These are phyloP conservation scores for Eledone cirrhosa DNA, from an alignment of 2,888 invertebrate species.

Conservation along the genomic window DNA sequence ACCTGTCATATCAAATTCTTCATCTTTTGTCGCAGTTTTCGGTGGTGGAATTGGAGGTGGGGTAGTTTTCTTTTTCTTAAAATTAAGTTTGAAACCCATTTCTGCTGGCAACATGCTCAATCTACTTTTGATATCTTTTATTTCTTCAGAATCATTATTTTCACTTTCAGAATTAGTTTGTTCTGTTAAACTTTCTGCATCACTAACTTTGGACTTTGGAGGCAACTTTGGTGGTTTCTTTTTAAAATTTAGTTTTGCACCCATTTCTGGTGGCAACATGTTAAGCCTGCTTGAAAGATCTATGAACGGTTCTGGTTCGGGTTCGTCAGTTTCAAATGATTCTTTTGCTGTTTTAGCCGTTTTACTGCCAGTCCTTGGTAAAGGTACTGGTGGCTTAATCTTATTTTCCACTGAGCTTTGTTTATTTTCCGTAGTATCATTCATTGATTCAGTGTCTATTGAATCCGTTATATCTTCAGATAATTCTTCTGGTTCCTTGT, in stretches of 20 bases:
- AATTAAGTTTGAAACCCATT: not conserved
- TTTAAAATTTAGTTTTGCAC: slow-evolving; percentile 13
- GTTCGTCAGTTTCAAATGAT: too few species aligned
- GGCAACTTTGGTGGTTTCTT: not conserved
- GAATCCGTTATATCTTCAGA: too few species aligned
- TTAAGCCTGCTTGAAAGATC: slow-evolving; percentile 10
- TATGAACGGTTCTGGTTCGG: not conserved
- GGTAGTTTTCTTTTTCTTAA: not conserved
- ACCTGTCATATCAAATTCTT: not conserved
- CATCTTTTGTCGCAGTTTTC: not conserved
- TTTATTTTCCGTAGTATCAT: too few species aligned
- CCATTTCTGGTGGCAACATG: slow-evolving; percentile 3
- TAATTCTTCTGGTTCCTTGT: too few species aligned
- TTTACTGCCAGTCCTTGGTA: too few species aligned
- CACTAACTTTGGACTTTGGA: not conserved
- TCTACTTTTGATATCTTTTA: not conserved
- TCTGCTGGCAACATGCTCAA: not conserved
- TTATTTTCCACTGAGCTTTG: too few species aligned
- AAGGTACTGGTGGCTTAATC: too few species aligned
- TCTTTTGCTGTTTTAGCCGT: too few species aligned
- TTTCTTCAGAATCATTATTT: not conserved
- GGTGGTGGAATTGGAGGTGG: not conserved
- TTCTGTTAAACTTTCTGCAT: not conserved
- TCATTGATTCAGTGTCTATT: too few species aligned
- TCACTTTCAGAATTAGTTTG: not conserved